Conservation (phyloP, 2,888 invertebrate genomes). For the Trichopoda pennipes region DNA sequence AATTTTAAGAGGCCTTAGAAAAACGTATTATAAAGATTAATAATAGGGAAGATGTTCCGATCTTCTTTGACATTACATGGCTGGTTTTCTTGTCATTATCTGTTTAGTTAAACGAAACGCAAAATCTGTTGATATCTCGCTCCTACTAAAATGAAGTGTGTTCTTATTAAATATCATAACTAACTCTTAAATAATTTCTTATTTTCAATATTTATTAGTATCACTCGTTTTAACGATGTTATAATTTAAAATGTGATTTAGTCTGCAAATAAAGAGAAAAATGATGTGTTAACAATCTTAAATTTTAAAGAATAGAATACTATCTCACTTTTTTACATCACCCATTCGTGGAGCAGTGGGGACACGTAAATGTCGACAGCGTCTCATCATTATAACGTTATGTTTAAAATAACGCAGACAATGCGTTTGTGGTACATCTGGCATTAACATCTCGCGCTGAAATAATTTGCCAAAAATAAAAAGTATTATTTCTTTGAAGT, state of each 20-base stretch:
- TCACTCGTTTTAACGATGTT: slow-evolving; percentile 55
- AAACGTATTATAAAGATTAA: neutral
- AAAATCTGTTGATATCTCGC: too few species aligned
- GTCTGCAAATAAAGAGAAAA: slow-evolving; percentile 56
- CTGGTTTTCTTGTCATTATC: too few species aligned
- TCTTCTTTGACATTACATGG: too few species aligned
- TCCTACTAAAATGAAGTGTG: neutral
- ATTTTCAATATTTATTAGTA: slow-evolving; percentile 56
- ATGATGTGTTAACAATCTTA: slow-evolving; percentile 1
- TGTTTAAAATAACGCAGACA: slow-evolving; percentile 91
- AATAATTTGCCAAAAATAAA: slow-evolving; percentile 66
- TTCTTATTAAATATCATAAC: neutral
- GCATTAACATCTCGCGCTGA: slow-evolving; percentile 86
- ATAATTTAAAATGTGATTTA: slow-evolving; percentile 53
- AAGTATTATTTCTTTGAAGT: slow-evolving; percentile 10
- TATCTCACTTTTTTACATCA: slow-evolving; percentile 72
- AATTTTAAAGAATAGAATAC: neutral
- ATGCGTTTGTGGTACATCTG: slow-evolving; percentile 91
- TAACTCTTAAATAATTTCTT: slow-evolving; percentile 7
- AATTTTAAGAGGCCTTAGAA: neutral
- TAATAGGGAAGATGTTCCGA: too few species aligned
- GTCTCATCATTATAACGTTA: slow-evolving; percentile 85
- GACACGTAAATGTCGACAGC: slow-evolving; percentile 88
- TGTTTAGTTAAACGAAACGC: too few species aligned
- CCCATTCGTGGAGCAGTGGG: slow-evolving; percentile 77